Base-by-base conservation (phyloP, 2,888 invertebrate species). In the Eupithecia insigniata region DNA sequence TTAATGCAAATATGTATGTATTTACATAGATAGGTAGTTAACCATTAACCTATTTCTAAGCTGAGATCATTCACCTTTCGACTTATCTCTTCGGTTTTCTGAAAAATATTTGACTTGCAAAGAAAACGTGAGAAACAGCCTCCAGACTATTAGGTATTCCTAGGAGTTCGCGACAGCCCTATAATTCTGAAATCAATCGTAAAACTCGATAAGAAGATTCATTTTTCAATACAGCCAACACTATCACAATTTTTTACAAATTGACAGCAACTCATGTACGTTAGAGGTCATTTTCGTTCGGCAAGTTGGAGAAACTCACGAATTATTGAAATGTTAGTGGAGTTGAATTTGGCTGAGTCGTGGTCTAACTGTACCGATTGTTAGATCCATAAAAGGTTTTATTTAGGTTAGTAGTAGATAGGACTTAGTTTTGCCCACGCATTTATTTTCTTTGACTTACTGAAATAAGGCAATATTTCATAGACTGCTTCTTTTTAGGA, bases 311-410 rank as follows among this genome's bases (percentile, higher is more conserved):
- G 73, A 79, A 82, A 82, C 87, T 89, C 89, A 88, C 86, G 87
- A 90, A 83, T 86, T 88, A 85, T 87, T 85, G 83, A 87, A 89
- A 86, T 87, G 83, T 81, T 85, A 71, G 76, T 67, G 85, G 85
- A 84, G 83, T 85, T 86, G 82, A 81, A 86, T 86, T 86, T 80
- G 82, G 83, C 78, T 77, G 82, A 88, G 82, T 88, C 88, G 88
- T 87, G 88, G 67, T 79, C 78, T 89, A 89, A 90, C 88, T 88
- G 90, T 89, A 88, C 72, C 78, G 81, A 86, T 87, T 76, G 79
- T 79, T 79, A 77, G 43, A 61, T 55, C 76, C 67, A 76, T 75
- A 72, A 74, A 76, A 77, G 77, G 70, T 68, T 66, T 43, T 66
- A 76, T 77, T 76, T 75, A 69, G 77, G 76, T 79, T 77, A 77